Evolutionary conservation across 2,113 vertebrate species (phyloP).

Genomic region (Colaptes auratus): DNA sequence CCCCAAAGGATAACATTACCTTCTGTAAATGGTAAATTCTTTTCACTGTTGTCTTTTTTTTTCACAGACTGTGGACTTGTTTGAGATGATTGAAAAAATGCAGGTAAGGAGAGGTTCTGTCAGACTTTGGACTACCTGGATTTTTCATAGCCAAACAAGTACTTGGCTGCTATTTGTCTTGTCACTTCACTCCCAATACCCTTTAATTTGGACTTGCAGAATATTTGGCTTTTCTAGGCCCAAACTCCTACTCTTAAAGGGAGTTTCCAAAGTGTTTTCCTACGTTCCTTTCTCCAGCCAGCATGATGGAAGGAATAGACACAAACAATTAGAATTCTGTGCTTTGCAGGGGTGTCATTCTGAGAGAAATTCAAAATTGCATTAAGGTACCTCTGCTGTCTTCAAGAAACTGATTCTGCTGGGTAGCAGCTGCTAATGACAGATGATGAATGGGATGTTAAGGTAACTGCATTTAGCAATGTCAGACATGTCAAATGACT

Average conservation of each 20-base stretch:
- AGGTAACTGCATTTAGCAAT: not conserved
- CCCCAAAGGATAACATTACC: not conserved
- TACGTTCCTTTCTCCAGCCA: not conserved
- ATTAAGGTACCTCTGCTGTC: not conserved
- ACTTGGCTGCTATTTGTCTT: not conserved
- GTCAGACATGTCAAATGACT: not conserved
- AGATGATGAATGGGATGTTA: not conserved
- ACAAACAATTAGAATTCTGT: not conserved
- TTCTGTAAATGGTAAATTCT: not conserved
- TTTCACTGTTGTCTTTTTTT: not conserved
- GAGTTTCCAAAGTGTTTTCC: not conserved
- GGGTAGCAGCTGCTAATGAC: not conserved
- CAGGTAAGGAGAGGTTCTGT: slow-evolving; percentile 70
- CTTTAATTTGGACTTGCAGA: not conserved
- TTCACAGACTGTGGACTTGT: slow-evolving; percentile 85
- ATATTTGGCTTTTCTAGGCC: not conserved
- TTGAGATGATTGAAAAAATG: slow-evolving; percentile 89
- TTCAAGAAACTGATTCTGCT: not conserved
- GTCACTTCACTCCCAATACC: not conserved
- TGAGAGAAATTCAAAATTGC: not conserved
- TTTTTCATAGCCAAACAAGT: not conserved
- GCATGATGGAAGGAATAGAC: not conserved
- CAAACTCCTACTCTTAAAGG: not conserved
- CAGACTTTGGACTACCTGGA: not conserved
- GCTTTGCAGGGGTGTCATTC: not conserved